A percentile compares a stretch with the other conserved stretches of the same genome.
phyloP scores from a whole-genome alignment of 2,113 vertebrate genomes.

The Danionella cerebrum region DNA sequence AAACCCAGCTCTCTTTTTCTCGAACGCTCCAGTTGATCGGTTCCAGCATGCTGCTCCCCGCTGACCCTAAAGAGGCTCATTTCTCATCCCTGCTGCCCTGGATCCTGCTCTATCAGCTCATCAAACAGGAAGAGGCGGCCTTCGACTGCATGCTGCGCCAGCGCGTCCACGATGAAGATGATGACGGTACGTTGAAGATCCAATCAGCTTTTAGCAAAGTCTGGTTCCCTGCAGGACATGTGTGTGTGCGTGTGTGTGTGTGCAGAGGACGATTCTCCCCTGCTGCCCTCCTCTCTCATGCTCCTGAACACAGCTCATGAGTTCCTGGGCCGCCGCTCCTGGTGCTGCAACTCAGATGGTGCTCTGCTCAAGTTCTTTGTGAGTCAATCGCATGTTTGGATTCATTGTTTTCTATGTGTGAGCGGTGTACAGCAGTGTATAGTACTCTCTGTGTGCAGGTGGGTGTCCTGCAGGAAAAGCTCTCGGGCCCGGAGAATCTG shows the following conservation, averaged over 20 bases:
- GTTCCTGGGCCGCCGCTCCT: constrained; percentile 84
- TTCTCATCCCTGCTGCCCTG: constrained; percentile 91
- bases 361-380: constrained; percentile 91
- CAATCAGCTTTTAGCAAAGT: too few relatives aligned
- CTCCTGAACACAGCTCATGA: constrained; percentile 93
- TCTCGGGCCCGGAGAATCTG: constrained; percentile 71
- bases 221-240: background rate
- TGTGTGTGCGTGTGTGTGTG: background rate
- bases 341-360: constrained; percentile 91
- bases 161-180: constrained; percentile 66
- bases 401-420: background rate
- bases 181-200: constrained; percentile 82
- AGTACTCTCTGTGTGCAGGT: constrained; percentile 67
- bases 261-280: constrained; percentile 68
- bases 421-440: too few relatives aligned
- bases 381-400: constrained; percentile 48
- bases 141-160: constrained; percentile 76
- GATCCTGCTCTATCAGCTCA: constrained; percentile 85
- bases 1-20: too few relatives aligned
- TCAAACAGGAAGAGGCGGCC: constrained; percentile 86
- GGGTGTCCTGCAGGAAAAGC: constrained; percentile 80
- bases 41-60: constrained; percentile 84
- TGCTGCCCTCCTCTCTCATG: constrained; percentile 93
- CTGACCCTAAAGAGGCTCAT: constrained; percentile 85
- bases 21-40: constrained; percentile 75